Evolutionary conservation across 2,888 invertebrate species (phyloP).

Genomic region (Cosmia pyralina): DNA sequence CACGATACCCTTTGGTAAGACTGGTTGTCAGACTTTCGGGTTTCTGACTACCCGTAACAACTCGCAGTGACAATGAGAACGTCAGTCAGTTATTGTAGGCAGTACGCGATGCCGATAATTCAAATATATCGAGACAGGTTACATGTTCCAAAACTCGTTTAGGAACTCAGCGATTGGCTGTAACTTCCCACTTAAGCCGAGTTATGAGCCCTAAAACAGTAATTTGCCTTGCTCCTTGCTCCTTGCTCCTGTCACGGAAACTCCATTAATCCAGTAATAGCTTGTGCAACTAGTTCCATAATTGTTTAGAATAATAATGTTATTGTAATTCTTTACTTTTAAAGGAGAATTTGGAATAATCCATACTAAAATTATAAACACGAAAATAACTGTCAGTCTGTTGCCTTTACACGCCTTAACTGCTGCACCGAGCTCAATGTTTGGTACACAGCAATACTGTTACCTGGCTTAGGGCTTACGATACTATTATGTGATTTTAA

Average conservation of each 20-base stretch:
- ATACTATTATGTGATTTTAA: not conserved
- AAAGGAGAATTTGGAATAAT: not conserved
- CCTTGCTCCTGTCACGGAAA: slow-evolving; percentile 24
- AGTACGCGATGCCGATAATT: slow-evolving; percentile 23
- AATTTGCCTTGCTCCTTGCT: slow-evolving; percentile 20
- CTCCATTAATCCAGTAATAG: slow-evolving; percentile 27
- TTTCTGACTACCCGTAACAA: too few species aligned
- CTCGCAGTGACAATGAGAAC: not conserved
- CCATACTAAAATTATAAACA: too few species aligned
- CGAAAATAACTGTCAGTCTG: not conserved
- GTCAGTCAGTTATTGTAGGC: not conserved
- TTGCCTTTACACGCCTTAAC: not conserved
- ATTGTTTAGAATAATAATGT: not conserved
- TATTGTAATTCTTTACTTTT: too few species aligned
- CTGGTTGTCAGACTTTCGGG: too few species aligned
- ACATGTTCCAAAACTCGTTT: slow-evolving; percentile 42
- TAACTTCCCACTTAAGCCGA: slow-evolving; percentile 42
- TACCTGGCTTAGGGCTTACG: too few species aligned
- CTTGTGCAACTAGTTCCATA: slow-evolving; percentile 5
- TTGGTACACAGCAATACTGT: not conserved
- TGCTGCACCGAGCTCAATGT: not conserved
- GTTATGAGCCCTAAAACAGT: slow-evolving; percentile 21
- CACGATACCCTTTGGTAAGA: too few species aligned
- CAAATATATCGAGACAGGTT: slow-evolving; percentile 27
- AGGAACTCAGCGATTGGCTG: slow-evolving; percentile 27